Evolutionary conservation across 2,797 vertebrate genomes (phyloP), one percentile per base, ranked within the genome.

Genomic region (Leptodactylus fallax): DNA sequence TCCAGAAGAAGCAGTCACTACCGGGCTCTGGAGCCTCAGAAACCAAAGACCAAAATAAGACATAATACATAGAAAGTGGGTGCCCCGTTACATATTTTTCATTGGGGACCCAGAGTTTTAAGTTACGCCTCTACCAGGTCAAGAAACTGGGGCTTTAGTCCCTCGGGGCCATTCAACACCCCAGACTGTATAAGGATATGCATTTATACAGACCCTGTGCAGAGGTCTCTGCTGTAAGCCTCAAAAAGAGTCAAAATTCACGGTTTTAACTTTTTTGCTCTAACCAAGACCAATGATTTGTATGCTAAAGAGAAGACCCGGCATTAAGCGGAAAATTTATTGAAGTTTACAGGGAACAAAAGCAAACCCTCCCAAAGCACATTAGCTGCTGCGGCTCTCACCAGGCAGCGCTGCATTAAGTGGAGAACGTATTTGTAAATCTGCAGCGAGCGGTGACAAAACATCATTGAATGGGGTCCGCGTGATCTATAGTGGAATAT

Each of bases 391-490:
- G n/a, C 63, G 49, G 23, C 79, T 47, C 71, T 82, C 49, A 51
- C 21, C 51, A 49, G 47, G 56, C 79, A 6, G 6, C 78, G 49
- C 47, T 55, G 86, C 69, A 61, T 87, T 81, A 82, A 81, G 63
- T 8, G 63, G 58, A 84, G 47, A 45, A 25, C 23, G 61, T 17
- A 58, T 79, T 25, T 60, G 76, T 84, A 71, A 65, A 69, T 53
- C 71, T 61, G 55, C 79, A 61, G 69, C 7, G 16, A 69, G 55
- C 51, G 72, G 21, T 47, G 61, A 71, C 81, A 71, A 49, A 72
- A 61, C 36, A 61, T 72, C 49, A 79, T 10, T 27, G 60, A 58
- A 60, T 47, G 81, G 81, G 61, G 53, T 69, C 65, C 60, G 53
- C 14, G 60, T 80, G 79, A 82, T 74, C 87, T 25, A 10, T 7